Evolutionary conservation across 64 coral and sea anemone genomes (phyloP), one percentile per base, ranked within the genome.

Genomic region (Platygyra sinensis): DNA sequence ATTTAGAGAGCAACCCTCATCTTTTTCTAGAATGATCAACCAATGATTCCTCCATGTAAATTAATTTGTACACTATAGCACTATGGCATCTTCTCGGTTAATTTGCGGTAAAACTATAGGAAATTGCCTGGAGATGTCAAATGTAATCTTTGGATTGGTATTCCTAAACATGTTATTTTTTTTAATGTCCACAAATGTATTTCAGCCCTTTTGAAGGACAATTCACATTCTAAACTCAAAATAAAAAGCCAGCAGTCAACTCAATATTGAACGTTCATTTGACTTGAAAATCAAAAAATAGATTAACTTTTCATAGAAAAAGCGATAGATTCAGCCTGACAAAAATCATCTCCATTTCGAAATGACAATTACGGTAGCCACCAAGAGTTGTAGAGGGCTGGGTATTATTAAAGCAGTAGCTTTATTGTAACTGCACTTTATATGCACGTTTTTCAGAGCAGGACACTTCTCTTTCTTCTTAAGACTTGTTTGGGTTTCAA

Each of bases 381-480:
- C 42, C 39, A 72, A 16, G 10, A 69, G 24, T 10, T 85, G 62
- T 22, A 67, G 49, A 71, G 50, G 32, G 24, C 10, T 85, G 22
- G 36, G 11, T 72, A 8, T 8, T 12, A 12, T 85, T 22, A 85
- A 50, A 60, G 32, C 22, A 54, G 32, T 80, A 14, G 87, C 49
- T 15, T 65, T 49, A 85, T 99, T 99, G 83, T 99, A 99, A 52
- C 81, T 90, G 60, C 97, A 99, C 38, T 99, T 91, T 25, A 99
- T 67, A 24, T 94, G 36, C 54, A 99, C 83, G 29, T 99, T 93
- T 25, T 90, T 93, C 52, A 99, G 87, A 11, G 77, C 88, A 0
- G 97, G 97, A 49, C 97, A 99, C 36, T 93, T 99, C 75, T 96
- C 90, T 75, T 94, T 95, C 13, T 86, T 98, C 71, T 93, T 80